Conservation (phyloP, 2,888 invertebrate species). For the Cephus rjabovi region DNA sequence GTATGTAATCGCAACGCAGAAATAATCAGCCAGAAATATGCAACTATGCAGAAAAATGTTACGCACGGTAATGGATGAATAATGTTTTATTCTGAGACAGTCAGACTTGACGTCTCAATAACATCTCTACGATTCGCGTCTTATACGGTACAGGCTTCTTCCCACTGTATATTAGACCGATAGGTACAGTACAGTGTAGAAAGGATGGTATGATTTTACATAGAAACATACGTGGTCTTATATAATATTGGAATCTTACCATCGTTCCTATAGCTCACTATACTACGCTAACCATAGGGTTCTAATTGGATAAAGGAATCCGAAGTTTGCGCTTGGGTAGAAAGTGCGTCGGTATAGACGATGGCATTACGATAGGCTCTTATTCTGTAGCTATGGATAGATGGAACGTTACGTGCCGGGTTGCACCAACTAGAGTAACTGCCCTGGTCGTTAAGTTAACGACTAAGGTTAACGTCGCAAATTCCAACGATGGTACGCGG, state of each 20-base stretch:
- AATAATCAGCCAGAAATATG: background rate
- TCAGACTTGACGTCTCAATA: background rate
- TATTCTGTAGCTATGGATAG: background rate
- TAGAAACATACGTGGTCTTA: background rate
- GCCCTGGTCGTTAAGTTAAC: constrained; percentile 6
- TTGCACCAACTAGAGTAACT: background rate
- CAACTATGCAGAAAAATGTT: background rate
- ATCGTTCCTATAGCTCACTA: background rate
- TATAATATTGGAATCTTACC: background rate
- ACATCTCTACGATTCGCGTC: background rate
- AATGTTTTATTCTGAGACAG: background rate
- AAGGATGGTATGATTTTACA: background rate
- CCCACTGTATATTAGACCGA: background rate
- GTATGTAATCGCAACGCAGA: background rate
- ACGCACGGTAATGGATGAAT: background rate
- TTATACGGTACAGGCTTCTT: background rate
- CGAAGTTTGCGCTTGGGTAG: background rate
- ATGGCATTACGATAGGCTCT: background rate
- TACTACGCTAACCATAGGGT: background rate
- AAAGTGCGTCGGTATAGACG: background rate
- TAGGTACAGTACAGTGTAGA: background rate
- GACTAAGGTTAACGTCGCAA: background rate
- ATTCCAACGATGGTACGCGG: background rate
- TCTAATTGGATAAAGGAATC: background rate
- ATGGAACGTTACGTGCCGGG: background rate